Percentiles rank a stretch among this genome's conserved stretches.
These are phyloP conservation scores for Onthophagus taurus DNA, from an alignment of 1,140 invertebrate species.

Conservation along the genomic window DNA sequence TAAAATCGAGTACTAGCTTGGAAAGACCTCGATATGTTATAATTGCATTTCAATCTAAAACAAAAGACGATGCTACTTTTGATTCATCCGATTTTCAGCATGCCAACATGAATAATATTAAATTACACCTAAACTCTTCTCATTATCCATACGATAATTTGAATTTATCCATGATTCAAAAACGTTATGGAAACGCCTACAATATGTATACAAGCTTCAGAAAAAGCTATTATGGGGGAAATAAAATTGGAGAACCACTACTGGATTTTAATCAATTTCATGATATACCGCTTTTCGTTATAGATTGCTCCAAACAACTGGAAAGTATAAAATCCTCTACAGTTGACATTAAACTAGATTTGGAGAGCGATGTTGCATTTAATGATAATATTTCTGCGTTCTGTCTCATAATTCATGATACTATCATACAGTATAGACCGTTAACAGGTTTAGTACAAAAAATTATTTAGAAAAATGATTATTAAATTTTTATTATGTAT, in stretches of 20 bases:
- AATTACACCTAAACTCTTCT: conserved; percentile 31
- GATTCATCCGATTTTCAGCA: conserved; percentile 18
- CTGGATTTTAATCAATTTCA: conserved; percentile 19
- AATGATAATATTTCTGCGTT: conserved; percentile 28
- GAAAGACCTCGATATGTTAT: conserved; percentile 19
- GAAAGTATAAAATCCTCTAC: conserved; percentile 26
- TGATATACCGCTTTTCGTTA: conserved; percentile 22
- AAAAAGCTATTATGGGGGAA: conserved; percentile 22
- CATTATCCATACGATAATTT: conserved; percentile 30
- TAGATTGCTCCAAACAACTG: conserved; percentile 31
- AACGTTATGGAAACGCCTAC: conserved; percentile 26
- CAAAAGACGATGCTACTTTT: conserved; percentile 11
- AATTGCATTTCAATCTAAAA: conserved; percentile 17
- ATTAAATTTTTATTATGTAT: too few relatives aligned
- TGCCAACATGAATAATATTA: conserved; percentile 18
- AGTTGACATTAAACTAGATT: conserved; percentile 29
- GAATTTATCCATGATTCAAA: conserved; percentile 25
- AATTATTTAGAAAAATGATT: too few relatives aligned
- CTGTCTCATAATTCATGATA: conserved; percentile 32
- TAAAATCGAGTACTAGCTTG: conserved; percentile 16
- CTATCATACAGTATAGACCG: conserved; percentile 25
- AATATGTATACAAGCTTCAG: conserved; percentile 29
- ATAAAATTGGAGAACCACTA: conserved; percentile 15
- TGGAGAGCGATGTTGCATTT: conserved; percentile 22
- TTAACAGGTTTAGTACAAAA: conserved; percentile 20